These are phyloP conservation scores for Xyliphius kryptos DNA, from an alignment of 2,113 vertebrate species.

Conservation along the genomic window DNA sequence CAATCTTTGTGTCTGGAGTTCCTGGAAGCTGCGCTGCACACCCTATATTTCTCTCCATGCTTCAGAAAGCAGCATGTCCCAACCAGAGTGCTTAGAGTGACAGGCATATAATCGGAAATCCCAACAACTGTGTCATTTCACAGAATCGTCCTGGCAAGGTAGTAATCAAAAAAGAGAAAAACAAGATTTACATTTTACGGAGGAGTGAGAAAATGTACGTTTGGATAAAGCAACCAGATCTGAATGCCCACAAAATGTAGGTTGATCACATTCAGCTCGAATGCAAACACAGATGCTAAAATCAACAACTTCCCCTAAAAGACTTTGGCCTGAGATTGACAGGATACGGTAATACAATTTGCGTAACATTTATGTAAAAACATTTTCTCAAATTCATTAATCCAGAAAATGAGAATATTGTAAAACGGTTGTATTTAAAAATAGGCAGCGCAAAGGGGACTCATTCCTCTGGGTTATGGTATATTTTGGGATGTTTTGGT, in stretches of 20 bases:
- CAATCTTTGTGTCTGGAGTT: not conserved
- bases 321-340: too few species aligned
- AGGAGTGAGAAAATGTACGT: conserved; percentile 47
- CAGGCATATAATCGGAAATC: conserved; percentile 69
- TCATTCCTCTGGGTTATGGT: conserved; percentile 30
- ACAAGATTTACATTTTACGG: conserved; percentile 58
- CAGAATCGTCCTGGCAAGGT: conserved; percentile 57
- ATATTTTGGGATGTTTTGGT: conserved; percentile 49
- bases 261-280: not conserved
- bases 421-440: too few species aligned
- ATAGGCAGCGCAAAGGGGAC: too few species aligned
- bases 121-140: conserved; percentile 64
- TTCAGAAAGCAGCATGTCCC: conserved; percentile 52
- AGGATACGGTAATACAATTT: too few species aligned
- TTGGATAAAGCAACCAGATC: not conserved
- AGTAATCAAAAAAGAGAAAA: conserved; percentile 58
- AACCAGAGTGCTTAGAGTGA: conserved; percentile 51
- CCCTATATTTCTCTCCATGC: conserved; percentile 27
- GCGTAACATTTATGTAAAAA: too few species aligned
- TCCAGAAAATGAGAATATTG: too few species aligned
- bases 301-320: too few species aligned
- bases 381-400: too few species aligned
- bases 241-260: not conserved
- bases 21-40: conserved; percentile 42
- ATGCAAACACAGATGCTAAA: not conserved